These are phyloP conservation scores for Luehdorfia chinensis DNA, from an alignment of 1,140 invertebrate genomes.

Conservation along the genomic window DNA sequence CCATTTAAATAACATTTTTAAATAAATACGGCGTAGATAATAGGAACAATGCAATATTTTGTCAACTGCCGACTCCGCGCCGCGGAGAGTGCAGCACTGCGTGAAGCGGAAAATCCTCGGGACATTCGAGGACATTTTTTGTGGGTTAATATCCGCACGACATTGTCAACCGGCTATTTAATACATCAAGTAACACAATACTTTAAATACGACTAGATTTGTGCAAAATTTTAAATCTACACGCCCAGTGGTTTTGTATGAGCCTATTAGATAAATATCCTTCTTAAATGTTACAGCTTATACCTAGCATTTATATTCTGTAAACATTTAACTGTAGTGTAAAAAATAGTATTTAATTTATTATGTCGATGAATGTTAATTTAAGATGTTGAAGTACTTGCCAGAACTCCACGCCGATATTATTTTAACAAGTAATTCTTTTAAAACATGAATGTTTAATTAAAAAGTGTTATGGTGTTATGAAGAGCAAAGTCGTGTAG, in stretches of 20 bases:
- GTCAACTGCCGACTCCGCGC: slow-evolving; percentile 69
- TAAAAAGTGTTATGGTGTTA: too few relatives aligned
- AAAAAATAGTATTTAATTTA: too few relatives aligned
- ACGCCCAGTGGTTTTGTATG: slow-evolving; percentile 60
- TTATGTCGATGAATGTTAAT: too few relatives aligned
- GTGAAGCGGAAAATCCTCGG: slow-evolving; percentile 77
- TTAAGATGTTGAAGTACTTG: too few relatives aligned
- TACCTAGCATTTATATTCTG: too few relatives aligned
- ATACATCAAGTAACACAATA: slow-evolving; percentile 75
- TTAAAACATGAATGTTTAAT: too few relatives aligned
- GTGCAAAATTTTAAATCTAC: slow-evolving; percentile 75
- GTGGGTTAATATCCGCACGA: slow-evolving; percentile 74
- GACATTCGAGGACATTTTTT: slow-evolving; percentile 76
- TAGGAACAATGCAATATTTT: slow-evolving; percentile 77
- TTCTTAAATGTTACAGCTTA: slow-evolving; percentile 7
- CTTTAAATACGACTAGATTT: slow-evolving; percentile 74
- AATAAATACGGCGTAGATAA: slow-evolving; percentile 75
- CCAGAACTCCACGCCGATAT: too few relatives aligned
- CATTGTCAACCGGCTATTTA: slow-evolving; percentile 75
- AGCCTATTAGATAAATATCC: slow-evolving; percentile 66
- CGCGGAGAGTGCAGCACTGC: slow-evolving; percentile 67
- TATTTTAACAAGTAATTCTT: too few relatives aligned
- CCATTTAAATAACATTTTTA: slow-evolving; percentile 77
- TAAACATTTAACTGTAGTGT: too few relatives aligned
- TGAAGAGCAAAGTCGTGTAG: too few relatives aligned